Percentiles rank a stretch among this genome's conserved stretches.
Conservation (phyloP, 2,113 vertebrate species). For the Salminus brasiliensis region DNA sequence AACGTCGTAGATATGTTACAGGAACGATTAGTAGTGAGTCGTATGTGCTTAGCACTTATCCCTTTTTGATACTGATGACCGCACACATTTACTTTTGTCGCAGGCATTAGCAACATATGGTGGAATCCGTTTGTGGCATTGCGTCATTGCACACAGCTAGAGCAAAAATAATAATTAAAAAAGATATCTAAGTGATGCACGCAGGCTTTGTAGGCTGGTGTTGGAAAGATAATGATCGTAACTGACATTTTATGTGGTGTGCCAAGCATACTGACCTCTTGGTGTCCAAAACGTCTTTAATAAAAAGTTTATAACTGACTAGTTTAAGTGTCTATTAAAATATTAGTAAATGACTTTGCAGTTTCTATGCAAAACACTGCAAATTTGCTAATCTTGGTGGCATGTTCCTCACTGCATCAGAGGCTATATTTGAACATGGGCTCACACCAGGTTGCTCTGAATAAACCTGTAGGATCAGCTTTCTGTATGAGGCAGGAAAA, state of each 20-base stretch:
- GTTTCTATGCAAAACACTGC: neutral
- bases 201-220: neutral
- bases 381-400: too few species aligned
- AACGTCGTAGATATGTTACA: neutral
- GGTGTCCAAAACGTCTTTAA: neutral
- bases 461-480: neutral
- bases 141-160: neutral
- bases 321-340: neutral
- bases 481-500: neutral
- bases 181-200: too few species aligned
- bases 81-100: neutral
- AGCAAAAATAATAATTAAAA: too few species aligned
- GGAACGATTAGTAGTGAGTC: neutral
- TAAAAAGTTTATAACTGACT: neutral
- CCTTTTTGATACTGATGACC: neutral
- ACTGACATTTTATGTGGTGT: neutral
- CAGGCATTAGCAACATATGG: neutral
- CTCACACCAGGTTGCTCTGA: neutral
- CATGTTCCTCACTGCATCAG: too few species aligned
- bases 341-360: neutral
- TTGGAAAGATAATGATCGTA: neutral
- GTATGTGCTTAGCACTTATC: neutral
- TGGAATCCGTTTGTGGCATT: neutral
- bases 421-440: too few species aligned
- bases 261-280: neutral